A percentile compares a stretch with the other conserved stretches of the same genome.
Evolutionary conservation across 2,888 invertebrate genomes (phyloP).

Genomic region (Scelioninae gen. 2): DNA sequence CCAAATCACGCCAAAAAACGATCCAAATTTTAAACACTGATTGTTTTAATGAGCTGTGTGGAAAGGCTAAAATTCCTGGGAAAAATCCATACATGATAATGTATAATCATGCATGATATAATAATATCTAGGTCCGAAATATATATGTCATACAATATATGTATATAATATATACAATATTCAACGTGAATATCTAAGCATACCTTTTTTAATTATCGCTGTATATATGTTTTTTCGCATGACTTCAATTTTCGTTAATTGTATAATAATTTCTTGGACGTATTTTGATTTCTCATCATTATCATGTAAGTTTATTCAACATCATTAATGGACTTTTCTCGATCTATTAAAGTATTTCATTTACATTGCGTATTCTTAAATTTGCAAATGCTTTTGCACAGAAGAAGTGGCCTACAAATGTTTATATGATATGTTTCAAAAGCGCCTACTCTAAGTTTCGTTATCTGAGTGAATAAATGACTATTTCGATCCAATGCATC

Average conservation of each 20-base stretch:
- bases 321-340: constrained; percentile 45
- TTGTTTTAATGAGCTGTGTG: constrained; percentile 51
- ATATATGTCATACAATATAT: constrained; percentile 10
- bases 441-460: constrained; percentile 37
- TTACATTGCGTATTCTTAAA: constrained; percentile 11
- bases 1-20: constrained; percentile 5
- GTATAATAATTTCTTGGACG: constrained; percentile 4
- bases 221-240: neutral
- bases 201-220: no score
- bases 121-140: constrained; percentile 15
- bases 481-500: constrained; percentile 16
- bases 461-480: constrained; percentile 14
- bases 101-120: constrained; percentile 47
- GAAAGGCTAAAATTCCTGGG: constrained; percentile 36
- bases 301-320: constrained; percentile 36
- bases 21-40: constrained; percentile 35
- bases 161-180: constrained; percentile 11
- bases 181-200: constrained; percentile 10
- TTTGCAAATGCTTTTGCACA: constrained; percentile 37
- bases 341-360: neutral
- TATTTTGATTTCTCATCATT: neutral
- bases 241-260: neutral
- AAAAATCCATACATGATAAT: constrained; percentile 52
- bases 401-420: constrained; percentile 40
- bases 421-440: constrained; percentile 42